A percentile compares a stretch with the other conserved stretches of the same genome.
Evolutionary conservation across 2,888 invertebrate genomes (phyloP).

Genomic region (Drosophila anomalipes): DNA sequence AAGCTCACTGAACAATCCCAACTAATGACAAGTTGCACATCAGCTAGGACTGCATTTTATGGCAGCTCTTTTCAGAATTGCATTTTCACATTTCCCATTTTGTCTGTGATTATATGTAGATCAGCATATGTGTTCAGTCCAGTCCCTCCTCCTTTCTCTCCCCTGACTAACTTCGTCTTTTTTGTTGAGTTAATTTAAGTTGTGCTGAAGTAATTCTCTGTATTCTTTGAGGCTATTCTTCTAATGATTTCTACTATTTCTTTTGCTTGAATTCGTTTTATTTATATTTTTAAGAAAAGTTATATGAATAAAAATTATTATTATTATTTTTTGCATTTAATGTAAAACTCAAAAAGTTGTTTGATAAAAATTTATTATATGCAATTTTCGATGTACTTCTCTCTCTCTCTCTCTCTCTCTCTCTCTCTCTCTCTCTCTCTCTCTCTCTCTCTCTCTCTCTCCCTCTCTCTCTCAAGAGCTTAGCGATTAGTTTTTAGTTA

Average conservation of each 20-base stretch:
- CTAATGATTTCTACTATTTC: neutral
- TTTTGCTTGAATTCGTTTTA: neutral
- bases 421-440: neutral
- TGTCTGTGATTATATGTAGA: neutral
- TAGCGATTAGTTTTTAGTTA: slow-evolving; percentile 17
- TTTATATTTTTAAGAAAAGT: neutral
- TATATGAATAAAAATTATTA: neutral
- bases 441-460: neutral
- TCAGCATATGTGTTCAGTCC: no score
- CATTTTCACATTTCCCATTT: neutral
- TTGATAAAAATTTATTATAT: neutral
- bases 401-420: no score
- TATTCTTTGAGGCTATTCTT: neutral
- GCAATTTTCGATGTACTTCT: neutral
- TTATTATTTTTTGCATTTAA: neutral
- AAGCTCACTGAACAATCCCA: slow-evolving; percentile 14
- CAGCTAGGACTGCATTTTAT: neutral
- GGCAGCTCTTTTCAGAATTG: neutral
- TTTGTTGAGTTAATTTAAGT: neutral
- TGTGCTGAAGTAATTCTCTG: neutral
- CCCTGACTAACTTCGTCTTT: no score
- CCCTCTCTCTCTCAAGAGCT: neutral
- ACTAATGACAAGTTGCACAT: slow-evolving; percentile 29
- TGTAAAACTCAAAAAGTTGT: neutral
- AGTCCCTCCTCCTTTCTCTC: no score